A percentile compares a stretch with the other conserved stretches of the same genome.
Conservation (phyloP, 1,140 invertebrate genomes). For the Andrena cerasifolii region DNA sequence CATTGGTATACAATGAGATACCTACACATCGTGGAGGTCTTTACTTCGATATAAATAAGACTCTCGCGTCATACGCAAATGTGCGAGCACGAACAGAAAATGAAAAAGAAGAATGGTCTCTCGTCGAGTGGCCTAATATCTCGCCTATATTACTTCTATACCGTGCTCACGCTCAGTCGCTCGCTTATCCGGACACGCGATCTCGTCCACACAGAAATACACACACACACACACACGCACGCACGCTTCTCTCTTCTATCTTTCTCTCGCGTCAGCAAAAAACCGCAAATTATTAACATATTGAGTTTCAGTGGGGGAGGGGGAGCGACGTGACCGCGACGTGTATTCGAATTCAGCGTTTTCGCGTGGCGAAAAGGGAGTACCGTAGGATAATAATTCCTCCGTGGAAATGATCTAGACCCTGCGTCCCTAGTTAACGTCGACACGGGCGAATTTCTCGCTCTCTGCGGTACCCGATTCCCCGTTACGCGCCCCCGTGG, state of each 20-base stretch:
- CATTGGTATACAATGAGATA: slow-evolving; percentile 59
- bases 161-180: slow-evolving; percentile 11
- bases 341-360: background rate
- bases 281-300: slow-evolving; percentile 59
- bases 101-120: slow-evolving; percentile 45
- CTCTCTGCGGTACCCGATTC: background rate
- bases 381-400: background rate
- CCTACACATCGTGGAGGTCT: slow-evolving; percentile 47
- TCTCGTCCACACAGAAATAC: slow-evolving; percentile 30
- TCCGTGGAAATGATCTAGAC: background rate
- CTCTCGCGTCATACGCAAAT: slow-evolving; percentile 43
- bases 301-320: slow-evolving; percentile 28
- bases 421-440: background rate
- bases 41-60: slow-evolving; percentile 60
- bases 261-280: slow-evolving; percentile 29
- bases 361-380: background rate
- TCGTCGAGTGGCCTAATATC: slow-evolving; percentile 43
- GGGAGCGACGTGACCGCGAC: background rate
- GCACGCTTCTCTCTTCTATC: slow-evolving; percentile 5
- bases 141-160: slow-evolving; percentile 40
- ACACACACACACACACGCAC: background rate
- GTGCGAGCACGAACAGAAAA: slow-evolving; percentile 24
- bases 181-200: slow-evolving; percentile 34
- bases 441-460: background rate
- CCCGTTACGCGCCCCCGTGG: background rate